Evolutionary conservation across 2,113 vertebrate species (phyloP).

Genomic region (Siniperca knerii): DNA sequence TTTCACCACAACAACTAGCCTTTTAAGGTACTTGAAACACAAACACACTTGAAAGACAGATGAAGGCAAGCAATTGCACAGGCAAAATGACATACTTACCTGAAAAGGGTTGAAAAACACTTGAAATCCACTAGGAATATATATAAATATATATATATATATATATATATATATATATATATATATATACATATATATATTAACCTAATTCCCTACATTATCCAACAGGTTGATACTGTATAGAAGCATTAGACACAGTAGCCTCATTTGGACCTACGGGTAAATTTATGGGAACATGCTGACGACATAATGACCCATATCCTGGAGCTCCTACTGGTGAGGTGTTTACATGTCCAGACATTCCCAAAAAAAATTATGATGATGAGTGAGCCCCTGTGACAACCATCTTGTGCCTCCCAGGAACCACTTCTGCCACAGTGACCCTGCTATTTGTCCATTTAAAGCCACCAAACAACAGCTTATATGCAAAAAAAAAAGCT

Average conservation of each 20-base stretch:
- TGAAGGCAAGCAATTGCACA: background rate
- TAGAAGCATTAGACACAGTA: background rate
- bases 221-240: background rate
- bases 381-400: background rate
- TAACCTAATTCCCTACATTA: background rate
- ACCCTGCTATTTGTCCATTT: conserved; percentile 30
- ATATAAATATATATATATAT: too few relatives aligned
- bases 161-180: too few relatives aligned
- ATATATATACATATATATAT: too few relatives aligned
- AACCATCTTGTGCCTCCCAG: conserved; percentile 8
- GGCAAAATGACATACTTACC: background rate
- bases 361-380: conserved; percentile 6
- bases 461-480: conserved; percentile 5
- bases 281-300: conserved; percentile 19
- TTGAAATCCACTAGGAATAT: background rate
- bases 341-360: conserved; percentile 22
- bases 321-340: background rate
- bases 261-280: background rate
- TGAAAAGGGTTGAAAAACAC: background rate
- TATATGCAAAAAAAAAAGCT: background rate
- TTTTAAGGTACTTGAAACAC: conserved; percentile 16
- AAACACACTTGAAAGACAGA: conserved; percentile 18
- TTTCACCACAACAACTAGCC: conserved; percentile 9
- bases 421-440: background rate
- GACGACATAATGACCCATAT: conserved; percentile 17